These are phyloP conservation scores for Alentia gelatinosa DNA, from an alignment of 2,888 invertebrate species.

Conservation along the genomic window DNA sequence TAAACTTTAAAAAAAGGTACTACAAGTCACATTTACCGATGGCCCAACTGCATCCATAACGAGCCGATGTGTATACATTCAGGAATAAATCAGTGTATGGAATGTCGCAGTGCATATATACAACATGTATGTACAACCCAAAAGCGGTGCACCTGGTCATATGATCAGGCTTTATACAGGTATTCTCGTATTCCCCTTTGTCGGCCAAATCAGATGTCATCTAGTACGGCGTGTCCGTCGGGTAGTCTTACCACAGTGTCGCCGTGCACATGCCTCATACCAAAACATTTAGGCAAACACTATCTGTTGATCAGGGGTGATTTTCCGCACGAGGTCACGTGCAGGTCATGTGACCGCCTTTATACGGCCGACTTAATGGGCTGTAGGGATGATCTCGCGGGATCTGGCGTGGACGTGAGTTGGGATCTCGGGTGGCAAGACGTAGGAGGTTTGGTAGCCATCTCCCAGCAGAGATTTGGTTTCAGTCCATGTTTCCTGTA, in stretches of 20 bases:
- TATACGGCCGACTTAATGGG: slow-evolving; percentile 23
- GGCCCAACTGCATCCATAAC: too few species aligned
- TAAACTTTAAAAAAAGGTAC: too few species aligned
- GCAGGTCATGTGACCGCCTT: slow-evolving; percentile 37
- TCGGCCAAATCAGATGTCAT: neutral
- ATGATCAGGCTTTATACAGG: neutral
- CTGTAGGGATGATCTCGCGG: slow-evolving; percentile 9
- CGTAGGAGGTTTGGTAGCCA: neutral
- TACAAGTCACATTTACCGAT: too few species aligned
- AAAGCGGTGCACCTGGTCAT: neutral
- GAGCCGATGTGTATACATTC: too few species aligned
- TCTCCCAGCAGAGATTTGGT: too few species aligned
- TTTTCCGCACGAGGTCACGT: slow-evolving; percentile 20
- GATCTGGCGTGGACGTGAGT: slow-evolving; percentile 23
- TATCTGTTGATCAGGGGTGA: slow-evolving; percentile 22
- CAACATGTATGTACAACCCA: neutral
- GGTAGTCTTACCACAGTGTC: neutral
- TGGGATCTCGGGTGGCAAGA: neutral
- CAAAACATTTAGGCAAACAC: slow-evolving; percentile 24
- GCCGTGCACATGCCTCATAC: neutral
- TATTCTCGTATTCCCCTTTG: neutral
- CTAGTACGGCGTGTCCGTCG: neutral
- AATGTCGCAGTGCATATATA: neutral
- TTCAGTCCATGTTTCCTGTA: too few species aligned
- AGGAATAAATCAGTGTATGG: neutral